Evolutionary conservation across 2,888 invertebrate species (phyloP).

Genomic region (Griposia aprilina): DNA sequence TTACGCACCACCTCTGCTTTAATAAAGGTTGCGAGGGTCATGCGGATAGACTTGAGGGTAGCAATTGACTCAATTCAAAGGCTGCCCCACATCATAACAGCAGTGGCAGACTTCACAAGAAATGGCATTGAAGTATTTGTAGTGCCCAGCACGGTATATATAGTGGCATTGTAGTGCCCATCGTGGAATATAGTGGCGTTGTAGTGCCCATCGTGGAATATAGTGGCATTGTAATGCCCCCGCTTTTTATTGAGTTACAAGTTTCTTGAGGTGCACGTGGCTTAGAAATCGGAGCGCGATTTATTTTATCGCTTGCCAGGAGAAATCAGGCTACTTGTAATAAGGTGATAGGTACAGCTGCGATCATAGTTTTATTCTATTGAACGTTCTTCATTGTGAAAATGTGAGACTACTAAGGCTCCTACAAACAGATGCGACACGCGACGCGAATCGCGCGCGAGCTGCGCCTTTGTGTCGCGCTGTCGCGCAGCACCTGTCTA

Average conservation of each 20-base stretch:
- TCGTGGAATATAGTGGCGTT: not conserved
- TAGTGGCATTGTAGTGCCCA: not conserved
- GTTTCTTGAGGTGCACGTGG: slow-evolving; percentile 27
- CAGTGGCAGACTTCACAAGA: slow-evolving; percentile 9
- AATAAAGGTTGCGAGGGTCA: not conserved
- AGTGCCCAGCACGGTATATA: not conserved
- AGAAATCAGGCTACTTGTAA: slow-evolving; percentile 42
- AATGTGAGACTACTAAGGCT: not conserved
- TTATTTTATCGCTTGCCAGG: slow-evolving; percentile 34
- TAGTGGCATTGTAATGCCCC: slow-evolving; percentile 1
- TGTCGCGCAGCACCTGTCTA: too few species aligned
- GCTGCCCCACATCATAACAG: not conserved
- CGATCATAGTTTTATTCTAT: not conserved
- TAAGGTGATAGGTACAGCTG: not conserved
- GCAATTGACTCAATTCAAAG: slow-evolving; percentile 5
- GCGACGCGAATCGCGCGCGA: too few species aligned
- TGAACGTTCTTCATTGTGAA: not conserved
- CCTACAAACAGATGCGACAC: too few species aligned
- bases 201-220: not conserved
- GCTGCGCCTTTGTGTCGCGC: too few species aligned
- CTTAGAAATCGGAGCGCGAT: slow-evolving; percentile 42
- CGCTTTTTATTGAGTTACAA: slow-evolving; percentile 19
- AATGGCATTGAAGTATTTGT: not conserved
- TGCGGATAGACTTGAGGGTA: slow-evolving; percentile 1
- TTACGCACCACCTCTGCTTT: not conserved